Evolutionary conservation across 1,140 invertebrate genomes (phyloP), one percentile per base, ranked within the genome.

Genomic region (Latrodectus geometricus): DNA sequence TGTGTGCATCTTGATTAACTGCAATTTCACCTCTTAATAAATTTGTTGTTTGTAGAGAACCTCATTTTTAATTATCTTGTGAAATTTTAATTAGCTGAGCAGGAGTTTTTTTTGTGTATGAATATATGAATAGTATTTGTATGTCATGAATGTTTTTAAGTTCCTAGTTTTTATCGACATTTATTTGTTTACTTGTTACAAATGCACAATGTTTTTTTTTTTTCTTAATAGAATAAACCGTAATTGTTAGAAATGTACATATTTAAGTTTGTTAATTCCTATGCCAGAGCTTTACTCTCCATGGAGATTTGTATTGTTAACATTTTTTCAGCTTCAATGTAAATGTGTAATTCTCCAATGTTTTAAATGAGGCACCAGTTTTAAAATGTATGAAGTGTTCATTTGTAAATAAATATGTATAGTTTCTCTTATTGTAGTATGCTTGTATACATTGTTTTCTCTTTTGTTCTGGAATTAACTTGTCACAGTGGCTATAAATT

Each of bases 241-340:
- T 68, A 50, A 66, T 17, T 70, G 50, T 81, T 48, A 15, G 17
- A 48, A 12, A 48, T 48, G 12, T 48, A 48, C 14, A 49, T 78
- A 20, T 65, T 35, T 9, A 65, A 56, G 35, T 15, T 7, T 78
- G 9, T 79, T 50, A 70, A 86, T 77, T 86, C 83, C 74, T 78
- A 86, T 68, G 83, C 83, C 69, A 86, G 83, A 86, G 83, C 83
- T 86, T 86, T 86, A 69, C 70, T 74, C 83, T 86, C 83, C 50
- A 50, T 77, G 75, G 83, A 86, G 83, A 77, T 49, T 35, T 78
- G 75, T 70, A 35, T 84, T 79, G 61, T 74, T 61, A 61, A 61
- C 54, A 17, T 61, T 61, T 61, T 61, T 61, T 61, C 54, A 61
- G 54, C 54, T 17, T 61, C 17, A 17, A 17, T 61, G 54, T 61